Base-by-base conservation (phyloP, 2,797 vertebrate species). In the Pachyuromys duprasi region DNA sequence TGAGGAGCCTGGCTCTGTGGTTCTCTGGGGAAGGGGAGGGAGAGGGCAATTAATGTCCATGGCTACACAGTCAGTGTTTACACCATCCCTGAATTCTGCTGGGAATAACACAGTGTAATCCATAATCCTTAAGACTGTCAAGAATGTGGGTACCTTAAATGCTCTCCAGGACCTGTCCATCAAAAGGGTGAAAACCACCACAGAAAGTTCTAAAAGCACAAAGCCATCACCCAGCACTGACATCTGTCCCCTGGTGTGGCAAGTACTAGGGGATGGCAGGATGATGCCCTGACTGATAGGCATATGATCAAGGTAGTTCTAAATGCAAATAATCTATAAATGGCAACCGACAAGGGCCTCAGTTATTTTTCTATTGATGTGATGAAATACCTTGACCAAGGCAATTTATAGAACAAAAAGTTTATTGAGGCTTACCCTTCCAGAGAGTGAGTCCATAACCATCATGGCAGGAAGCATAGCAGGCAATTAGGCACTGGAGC, bases 1-100 rank as follows among this genome's bases (percentile, higher is more conserved):
- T 96, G 63, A 26, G 36, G 95, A 96, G 22, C 0, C 7, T 0
- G 57, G 55, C 62, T 96, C 45, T 8, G 31, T 45, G 55, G 42
- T 74, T 95, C 97, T 97, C 93, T 95, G 92, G 39, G 33, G 62
- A 83, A 78, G 55, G 55, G 55, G 62, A 86, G 78, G 97, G 17
- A 8, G 96, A 90, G 82, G 75, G 90, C 97, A 97, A 97, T 96
- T 97, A 96, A 95, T 89, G 82, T 55, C 69, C 62, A 55, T 45
- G 90, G 57, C 79, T 79, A 84, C 94, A 96, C 63, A 93, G 89
- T 28, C 89, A 39, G 8, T 8, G 4, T 94, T 3, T 83, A 31
- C n/a, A 60, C 79, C 89, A 87, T 75, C 81, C 94, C 89, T 94
- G 89, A 91, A 90, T 53, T 95, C 70, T 65, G 22, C 42, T 28